Base-by-base conservation (phyloP, 2,113 vertebrate species). In the Platysteira castanea region DNA sequence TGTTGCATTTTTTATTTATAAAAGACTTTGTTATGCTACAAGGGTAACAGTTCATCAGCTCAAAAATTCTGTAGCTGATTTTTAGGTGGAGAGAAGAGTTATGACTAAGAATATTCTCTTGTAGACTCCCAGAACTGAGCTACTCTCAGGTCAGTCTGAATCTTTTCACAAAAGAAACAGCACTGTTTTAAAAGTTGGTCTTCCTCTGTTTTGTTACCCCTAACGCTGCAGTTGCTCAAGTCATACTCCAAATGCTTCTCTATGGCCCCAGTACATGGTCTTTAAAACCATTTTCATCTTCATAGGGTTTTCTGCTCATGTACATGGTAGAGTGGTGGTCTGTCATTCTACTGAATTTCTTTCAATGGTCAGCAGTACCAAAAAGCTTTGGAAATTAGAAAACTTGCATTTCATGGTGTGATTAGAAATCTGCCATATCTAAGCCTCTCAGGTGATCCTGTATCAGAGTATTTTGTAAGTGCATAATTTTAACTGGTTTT, bases 341-440 rank as follows among this genome's bases (percentile, higher is more conserved):
- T 91, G 44, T 90, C 44, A 63, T 64, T 83, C 35, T 74, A 3
- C 26, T 1, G 3, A 56, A 71, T 63, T 91, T 75, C 23, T 82
- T 82, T 30, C 14, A 41, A 1, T 90, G 74, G 11, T 79, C 28
- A 27, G 35, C 57, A 50, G 8, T 76, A 49, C 31, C 39, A 76
- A 61, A 83, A 73, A 57, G 30, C 49, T 73, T 90, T 61, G 53
- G 79, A 92, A 91, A 59, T 90, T 90, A 54, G 39, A 54, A 85
- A 79, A 52, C 11, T 65, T 61, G 3, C 2, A 3, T 87, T 87
- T 30, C 23, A 15, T 33, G 35, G 15, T 50, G 33, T 59, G 47
- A 9, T 68, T 54, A 71, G 35, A 92, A 85, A 21, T 79, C 19
- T 44, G 49, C 27, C 1, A 0, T 80, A n/a, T 41, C 19, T 44